Conservation (phyloP, 2,888 invertebrate species). For the Eupeodes latifasciatus region DNA sequence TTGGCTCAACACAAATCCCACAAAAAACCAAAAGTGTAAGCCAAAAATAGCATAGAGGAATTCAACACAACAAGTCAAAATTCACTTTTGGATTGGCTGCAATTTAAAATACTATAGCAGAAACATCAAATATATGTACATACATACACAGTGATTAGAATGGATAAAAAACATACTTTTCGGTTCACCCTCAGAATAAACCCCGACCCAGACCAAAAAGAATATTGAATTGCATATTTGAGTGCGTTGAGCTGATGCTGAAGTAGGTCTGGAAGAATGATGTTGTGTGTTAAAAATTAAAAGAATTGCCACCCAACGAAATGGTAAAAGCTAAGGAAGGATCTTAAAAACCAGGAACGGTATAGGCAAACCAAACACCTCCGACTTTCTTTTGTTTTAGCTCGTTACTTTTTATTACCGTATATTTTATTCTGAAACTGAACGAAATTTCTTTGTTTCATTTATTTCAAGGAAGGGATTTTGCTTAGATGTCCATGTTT, state of each 20-base stretch:
- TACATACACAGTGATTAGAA: background rate
- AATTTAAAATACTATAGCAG: slow-evolving; percentile 53
- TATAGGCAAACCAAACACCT: slow-evolving; percentile 24
- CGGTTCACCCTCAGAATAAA: slow-evolving; percentile 22
- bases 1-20: slow-evolving; percentile 52
- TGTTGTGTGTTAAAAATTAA: slow-evolving; percentile 72
- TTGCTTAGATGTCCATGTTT: slow-evolving; percentile 59
- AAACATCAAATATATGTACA: background rate
- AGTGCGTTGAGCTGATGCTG: slow-evolving; percentile 60
- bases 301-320: slow-evolving; percentile 62
- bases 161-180: background rate
- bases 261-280: slow-evolving; percentile 52
- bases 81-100: slow-evolving; percentile 70
- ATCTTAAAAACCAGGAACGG: background rate
- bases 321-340: background rate
- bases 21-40: slow-evolving; percentile 56
- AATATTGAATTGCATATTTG: slow-evolving; percentile 74
- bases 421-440: slow-evolving; percentile 58
- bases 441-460: slow-evolving; percentile 45
- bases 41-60: slow-evolving; percentile 60
- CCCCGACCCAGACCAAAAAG: slow-evolving; percentile 14
- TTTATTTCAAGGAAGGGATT: slow-evolving; percentile 51
- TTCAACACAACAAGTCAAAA: slow-evolving; percentile 70
- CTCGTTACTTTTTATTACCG: slow-evolving; percentile 72
- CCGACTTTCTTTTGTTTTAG: slow-evolving; percentile 48